phyloP scores from a whole-genome alignment of 2,888 invertebrate genomes.

The Esperia sulphurella region DNA sequence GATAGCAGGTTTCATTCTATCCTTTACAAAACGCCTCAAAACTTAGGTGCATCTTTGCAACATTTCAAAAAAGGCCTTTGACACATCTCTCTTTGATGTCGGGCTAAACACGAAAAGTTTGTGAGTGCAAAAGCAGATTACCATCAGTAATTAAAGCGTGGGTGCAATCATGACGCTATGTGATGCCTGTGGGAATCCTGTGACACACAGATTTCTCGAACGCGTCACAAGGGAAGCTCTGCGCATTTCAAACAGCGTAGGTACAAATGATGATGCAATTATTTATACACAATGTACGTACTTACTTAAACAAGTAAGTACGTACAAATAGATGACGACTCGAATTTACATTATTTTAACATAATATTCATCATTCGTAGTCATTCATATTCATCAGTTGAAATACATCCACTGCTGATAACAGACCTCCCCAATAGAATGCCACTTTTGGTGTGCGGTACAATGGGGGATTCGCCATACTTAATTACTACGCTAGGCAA shows the following conservation, averaged over 20 bases:
- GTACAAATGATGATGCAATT: not conserved
- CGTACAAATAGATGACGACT: too few species aligned
- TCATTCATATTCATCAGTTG: too few species aligned
- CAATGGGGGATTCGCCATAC: too few species aligned
- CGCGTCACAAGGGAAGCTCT: not conserved
- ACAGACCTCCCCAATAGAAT: too few species aligned
- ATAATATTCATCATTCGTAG: too few species aligned
- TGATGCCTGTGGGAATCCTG: conserved; percentile 15
- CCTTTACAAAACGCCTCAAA: conserved; percentile 15
- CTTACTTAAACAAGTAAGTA: too few species aligned
- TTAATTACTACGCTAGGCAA: too few species aligned
- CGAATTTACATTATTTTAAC: too few species aligned
- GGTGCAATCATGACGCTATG: conserved; percentile 23
- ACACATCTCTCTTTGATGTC: conserved; percentile 34
- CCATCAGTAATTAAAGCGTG: conserved; percentile 59
- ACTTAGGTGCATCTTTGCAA: conserved; percentile 26
- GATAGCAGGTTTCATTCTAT: not conserved
- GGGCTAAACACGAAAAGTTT: conserved; percentile 37
- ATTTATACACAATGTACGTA: too few species aligned
- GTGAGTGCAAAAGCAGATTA: conserved; percentile 48
- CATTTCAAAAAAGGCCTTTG: conserved; percentile 26
- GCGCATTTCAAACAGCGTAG: not conserved
- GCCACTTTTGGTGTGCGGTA: too few species aligned
- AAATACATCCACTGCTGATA: too few species aligned
- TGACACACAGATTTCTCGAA: conserved; percentile 18